Evolutionary conservation across 2,113 vertebrate genomes (phyloP), one percentile per base, ranked within the genome.

Genomic region (Anoura caudifer): DNA sequence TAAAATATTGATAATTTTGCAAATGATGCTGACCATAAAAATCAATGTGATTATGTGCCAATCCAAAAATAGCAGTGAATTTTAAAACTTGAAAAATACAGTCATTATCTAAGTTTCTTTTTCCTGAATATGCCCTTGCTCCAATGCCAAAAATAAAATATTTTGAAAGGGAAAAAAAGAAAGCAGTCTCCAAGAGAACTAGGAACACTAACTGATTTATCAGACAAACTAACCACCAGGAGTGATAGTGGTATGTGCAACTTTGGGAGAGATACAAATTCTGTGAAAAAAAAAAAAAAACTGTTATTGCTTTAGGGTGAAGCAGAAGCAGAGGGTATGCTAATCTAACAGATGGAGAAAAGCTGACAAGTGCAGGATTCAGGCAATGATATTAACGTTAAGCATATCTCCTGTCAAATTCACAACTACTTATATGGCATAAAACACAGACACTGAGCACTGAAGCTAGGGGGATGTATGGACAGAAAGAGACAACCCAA

Each of bases 241-340:
- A 77, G 1, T 95, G 1, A 83, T 92, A 43, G 22, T 0, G 45
- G 19, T 80, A 54, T 1, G 77, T 43, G n/a, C 67, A 84, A 96
- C 4, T 79, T 16, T 28, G 28, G 59, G 6, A 24, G 36, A 92
- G 69, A 52, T 1, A 36, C 1, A 79, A 86, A 87, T 41, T 26
- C 93, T 54, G 24, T 96, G 81, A 93, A 98, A 98, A 90, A 26
- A 95, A 90, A 26, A 95, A 14, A 26, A 95, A 7, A 43, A 43
- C 52, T 50, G 5, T 76, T 79, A 41, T 86, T 96, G 47, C 26
- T 95, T 96, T 47, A 90, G 33, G 26, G 13, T 82, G 47, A 84
- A 95, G 45, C 9, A 80, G 41, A 56, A 2, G 0, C 4, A 63
- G 31, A 91, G 19, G 38, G 13, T 79, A 63, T 38, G 38, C 7